Percentiles rank a stretch among this genome's conserved stretches.
Evolutionary conservation across 1,140 invertebrate species (phyloP).

Genomic region (Helicoverpa armigera): DNA sequence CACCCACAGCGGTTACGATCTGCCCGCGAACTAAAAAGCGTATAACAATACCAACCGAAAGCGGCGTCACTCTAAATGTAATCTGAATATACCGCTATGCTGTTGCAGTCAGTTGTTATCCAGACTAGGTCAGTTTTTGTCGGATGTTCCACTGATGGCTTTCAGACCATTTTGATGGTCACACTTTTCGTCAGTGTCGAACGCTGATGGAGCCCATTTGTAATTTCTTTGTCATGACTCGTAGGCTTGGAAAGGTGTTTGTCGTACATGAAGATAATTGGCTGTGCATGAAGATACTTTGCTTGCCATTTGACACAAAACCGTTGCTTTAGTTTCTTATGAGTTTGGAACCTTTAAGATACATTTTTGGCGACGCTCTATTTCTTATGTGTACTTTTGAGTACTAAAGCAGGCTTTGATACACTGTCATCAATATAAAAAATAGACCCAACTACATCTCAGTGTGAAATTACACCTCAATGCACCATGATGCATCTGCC

Average conservation of each 20-base stretch:
- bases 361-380: too few species aligned
- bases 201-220: conserved; percentile 23
- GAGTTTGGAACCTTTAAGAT: too few species aligned
- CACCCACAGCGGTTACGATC: conserved; percentile 39
- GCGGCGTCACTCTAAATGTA: conserved; percentile 75
- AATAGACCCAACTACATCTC: not conserved
- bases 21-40: conserved; percentile 67
- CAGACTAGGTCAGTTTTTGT: conserved; percentile 83
- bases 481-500: conserved; percentile 10
- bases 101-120: conserved; percentile 82
- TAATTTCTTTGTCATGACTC: not conserved
- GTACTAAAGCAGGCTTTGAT: too few species aligned
- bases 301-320: too few species aligned
- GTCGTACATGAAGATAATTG: too few species aligned
- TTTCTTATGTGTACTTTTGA: too few species aligned
- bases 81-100: conserved; percentile 80
- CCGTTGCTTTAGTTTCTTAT: too few species aligned
- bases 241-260: not conserved
- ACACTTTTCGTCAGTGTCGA: conserved; percentile 10
- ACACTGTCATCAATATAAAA: not conserved
- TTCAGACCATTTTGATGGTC: conserved; percentile 28
- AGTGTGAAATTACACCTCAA: not conserved
- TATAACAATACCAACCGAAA: conserved; percentile 70
- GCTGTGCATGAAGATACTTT: too few species aligned
- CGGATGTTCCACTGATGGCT: conserved; percentile 37